Percentiles rank a stretch among this genome's conserved stretches.
Evolutionary conservation across 2,797 vertebrate genomes (phyloP).

Genomic region (Delichon dasypus): DNA sequence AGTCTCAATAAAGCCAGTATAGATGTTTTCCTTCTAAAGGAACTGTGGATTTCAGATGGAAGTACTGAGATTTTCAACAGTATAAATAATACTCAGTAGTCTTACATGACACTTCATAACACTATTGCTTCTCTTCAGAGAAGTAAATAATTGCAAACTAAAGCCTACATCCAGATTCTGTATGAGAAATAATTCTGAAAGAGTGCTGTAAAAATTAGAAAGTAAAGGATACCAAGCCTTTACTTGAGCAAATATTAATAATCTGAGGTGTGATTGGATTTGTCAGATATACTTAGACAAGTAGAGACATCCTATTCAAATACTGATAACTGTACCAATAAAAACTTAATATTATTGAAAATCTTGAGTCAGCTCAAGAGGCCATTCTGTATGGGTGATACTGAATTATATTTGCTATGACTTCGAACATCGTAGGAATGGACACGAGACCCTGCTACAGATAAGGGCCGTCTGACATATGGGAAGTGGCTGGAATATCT

Average conservation of each 20-base stretch:
- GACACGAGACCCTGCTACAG: neutral
- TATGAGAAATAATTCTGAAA: neutral
- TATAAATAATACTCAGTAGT: neutral
- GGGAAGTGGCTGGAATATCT: neutral
- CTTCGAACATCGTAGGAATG: neutral
- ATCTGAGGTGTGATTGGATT: neutral
- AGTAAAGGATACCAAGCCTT: neutral
- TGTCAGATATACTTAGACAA: neutral
- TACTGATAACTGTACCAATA: neutral
- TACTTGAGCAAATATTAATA: neutral
- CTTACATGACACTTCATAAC: neutral
- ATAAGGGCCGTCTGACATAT: rapidly evolving
- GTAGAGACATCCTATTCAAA: neutral
- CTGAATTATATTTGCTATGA: neutral
- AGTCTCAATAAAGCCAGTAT: neutral
- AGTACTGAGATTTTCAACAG: neutral
- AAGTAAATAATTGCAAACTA: neutral
- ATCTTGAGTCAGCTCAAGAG: neutral
- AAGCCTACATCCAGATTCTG: neutral
- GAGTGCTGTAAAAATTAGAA: neutral
- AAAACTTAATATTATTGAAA: neutral
- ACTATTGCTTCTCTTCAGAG: neutral
- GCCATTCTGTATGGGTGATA: neutral
- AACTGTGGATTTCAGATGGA: neutral
- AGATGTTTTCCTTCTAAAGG: neutral